A percentile compares a stretch with the other conserved stretches of the same genome.
These are phyloP conservation scores for Geotrupes spiniger DNA, from an alignment of 2,888 invertebrate species.

Conservation along the genomic window DNA sequence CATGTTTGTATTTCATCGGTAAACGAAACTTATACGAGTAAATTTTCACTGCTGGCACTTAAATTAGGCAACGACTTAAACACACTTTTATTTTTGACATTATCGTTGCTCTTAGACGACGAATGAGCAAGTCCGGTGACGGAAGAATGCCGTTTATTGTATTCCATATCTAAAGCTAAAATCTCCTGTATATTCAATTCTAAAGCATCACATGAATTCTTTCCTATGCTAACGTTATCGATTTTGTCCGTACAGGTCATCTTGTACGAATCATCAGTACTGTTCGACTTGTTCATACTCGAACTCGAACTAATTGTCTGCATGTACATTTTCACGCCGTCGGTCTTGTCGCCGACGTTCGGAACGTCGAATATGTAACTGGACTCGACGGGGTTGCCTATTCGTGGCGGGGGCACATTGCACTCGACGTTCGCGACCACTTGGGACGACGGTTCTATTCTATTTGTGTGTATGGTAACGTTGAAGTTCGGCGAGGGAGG, in stretches of 20 bases:
- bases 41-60: constrained; percentile 65
- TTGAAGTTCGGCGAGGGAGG: constrained; percentile 59
- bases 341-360: constrained; percentile 10
- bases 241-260: constrained; percentile 16
- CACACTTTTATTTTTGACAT: constrained; percentile 45
- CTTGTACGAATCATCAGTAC: constrained; percentile 16
- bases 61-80: constrained; percentile 69
- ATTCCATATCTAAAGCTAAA: constrained; percentile 54
- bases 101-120: constrained; percentile 38
- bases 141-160: constrained; percentile 42
- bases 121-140: constrained; percentile 38
- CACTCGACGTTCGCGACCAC: constrained; percentile 66
- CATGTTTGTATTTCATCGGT: constrained; percentile 10
- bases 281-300: constrained; percentile 25
- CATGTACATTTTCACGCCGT: constrained; percentile 19
- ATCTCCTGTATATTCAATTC: constrained; percentile 50
- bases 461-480: constrained; percentile 26
- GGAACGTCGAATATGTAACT: constrained; percentile 43
- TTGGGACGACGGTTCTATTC: constrained; percentile 46
- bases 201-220: constrained; percentile 51
- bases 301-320: constrained; percentile 22
- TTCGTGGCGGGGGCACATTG: constrained; percentile 46
- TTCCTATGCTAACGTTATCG: constrained; percentile 28
- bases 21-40: constrained; percentile 51
- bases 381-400: constrained; percentile 38